Conservation (phyloP, 2,888 invertebrate species). For the Polyploca ridens region DNA sequence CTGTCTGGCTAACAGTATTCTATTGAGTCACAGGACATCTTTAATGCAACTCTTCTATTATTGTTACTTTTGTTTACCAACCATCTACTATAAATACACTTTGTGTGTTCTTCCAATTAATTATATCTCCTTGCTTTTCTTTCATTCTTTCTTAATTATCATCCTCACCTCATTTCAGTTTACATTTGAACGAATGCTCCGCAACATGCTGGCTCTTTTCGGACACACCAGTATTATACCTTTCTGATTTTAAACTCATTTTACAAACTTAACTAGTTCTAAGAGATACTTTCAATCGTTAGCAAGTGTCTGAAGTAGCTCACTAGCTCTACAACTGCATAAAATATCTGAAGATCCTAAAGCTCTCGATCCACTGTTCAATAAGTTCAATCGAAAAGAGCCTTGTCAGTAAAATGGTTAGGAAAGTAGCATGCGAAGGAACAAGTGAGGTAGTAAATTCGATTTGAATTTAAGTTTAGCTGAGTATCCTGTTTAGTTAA, state of each 20-base stretch:
- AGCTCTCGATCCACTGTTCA: background rate
- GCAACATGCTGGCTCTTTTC: too few relatives aligned
- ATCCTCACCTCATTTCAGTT: too few relatives aligned
- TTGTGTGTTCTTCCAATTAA: too few relatives aligned
- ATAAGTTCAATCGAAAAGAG: background rate
- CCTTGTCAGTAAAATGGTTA: constrained; percentile 5
- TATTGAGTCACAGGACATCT: too few relatives aligned
- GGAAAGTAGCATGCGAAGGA: constrained; percentile 21
- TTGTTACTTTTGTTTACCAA: too few relatives aligned
- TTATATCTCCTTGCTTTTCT: too few relatives aligned
- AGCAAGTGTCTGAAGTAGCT: background rate
- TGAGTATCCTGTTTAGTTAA: constrained; percentile 19
- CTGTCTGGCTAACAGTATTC: too few relatives aligned
- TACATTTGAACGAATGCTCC: too few relatives aligned
- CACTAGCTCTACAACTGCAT: background rate
- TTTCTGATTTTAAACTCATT: background rate
- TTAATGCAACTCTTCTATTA: too few relatives aligned
- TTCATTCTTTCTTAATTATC: too few relatives aligned
- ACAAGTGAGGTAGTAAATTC: constrained; percentile 31
- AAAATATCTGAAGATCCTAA: background rate
- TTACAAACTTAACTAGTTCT: background rate
- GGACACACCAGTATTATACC: too few relatives aligned
- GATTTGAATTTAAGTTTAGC: constrained; percentile 33
- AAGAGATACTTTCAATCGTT: background rate
- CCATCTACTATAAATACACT: too few relatives aligned